A percentile compares a stretch with the other conserved stretches of the same genome.
phyloP scores from a whole-genome alignment of 2,113 vertebrate genomes.

The Lontra canadensis region DNA sequence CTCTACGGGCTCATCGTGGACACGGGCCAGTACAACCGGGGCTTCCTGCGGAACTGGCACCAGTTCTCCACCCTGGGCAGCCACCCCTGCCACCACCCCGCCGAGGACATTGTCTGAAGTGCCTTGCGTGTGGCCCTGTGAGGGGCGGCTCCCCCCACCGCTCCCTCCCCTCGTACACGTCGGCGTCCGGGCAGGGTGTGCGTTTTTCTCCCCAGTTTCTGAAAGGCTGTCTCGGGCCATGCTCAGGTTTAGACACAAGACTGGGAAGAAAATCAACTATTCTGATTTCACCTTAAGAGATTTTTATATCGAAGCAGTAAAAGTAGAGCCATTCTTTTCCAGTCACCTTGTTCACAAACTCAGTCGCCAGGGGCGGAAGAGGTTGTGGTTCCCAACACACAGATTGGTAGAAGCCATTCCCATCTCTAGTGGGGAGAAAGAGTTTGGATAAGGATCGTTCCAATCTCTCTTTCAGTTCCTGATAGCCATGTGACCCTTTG shows the following conservation, averaged over 20 bases:
- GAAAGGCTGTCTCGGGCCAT: slow-evolving; percentile 52
- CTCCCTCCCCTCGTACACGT: neutral
- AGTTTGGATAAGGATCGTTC: neutral
- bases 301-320: slow-evolving; percentile 44
- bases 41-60: slow-evolving; percentile 92
- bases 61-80: slow-evolving; percentile 91
- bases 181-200: neutral
- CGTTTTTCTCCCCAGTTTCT: neutral
- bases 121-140: neutral
- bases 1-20: slow-evolving; percentile 94
- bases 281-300: slow-evolving; percentile 11
- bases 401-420: slow-evolving; percentile 25
- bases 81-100: slow-evolving; percentile 64
- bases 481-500: slow-evolving; percentile 68
- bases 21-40: slow-evolving; percentile 90
- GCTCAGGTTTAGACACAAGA: slow-evolving; percentile 69
- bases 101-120: slow-evolving; percentile 90
- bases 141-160: neutral
- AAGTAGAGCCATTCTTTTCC: slow-evolving; percentile 56
- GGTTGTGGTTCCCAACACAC: neutral
- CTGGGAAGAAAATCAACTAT: slow-evolving; percentile 35
- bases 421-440: neutral
- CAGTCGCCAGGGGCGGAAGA: neutral
- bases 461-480: slow-evolving; percentile 27
- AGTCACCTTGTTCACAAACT: slow-evolving; percentile 38